Evolutionary conservation across 2,113 vertebrate species (phyloP).

Genomic region (Cyprinodon tularosa): DNA sequence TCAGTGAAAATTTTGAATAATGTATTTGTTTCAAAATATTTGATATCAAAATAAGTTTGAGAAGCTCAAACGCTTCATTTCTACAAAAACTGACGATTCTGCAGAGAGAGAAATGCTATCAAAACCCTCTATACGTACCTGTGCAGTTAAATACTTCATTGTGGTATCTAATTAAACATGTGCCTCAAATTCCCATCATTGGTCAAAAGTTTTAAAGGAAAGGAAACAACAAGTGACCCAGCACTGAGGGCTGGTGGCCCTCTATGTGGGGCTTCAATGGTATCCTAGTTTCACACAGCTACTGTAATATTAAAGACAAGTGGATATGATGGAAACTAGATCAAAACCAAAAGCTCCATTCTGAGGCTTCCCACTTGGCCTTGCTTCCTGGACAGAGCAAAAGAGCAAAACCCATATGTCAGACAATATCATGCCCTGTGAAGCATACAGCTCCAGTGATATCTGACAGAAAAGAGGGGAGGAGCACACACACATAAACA

Average conservation of each 20-base stretch:
- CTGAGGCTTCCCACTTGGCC: conserved; percentile 64
- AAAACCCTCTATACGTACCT: neutral
- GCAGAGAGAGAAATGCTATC: neutral
- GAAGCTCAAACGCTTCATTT: too few relatives aligned
- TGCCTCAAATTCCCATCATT: conserved; percentile 15
- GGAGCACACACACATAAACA: conserved; percentile 23
- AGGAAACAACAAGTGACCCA: conserved; percentile 42
- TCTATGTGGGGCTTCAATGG: conserved; percentile 33
- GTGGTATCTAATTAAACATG: conserved; percentile 10
- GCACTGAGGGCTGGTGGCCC: conserved; percentile 40
- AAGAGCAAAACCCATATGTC: conserved; percentile 76
- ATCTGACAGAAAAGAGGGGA: conserved; percentile 42
- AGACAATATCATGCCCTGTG: conserved; percentile 71
- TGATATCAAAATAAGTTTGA: too few relatives aligned
- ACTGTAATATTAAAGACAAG: conserved; percentile 60
- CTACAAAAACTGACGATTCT: neutral
- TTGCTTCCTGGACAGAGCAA: conserved; percentile 72
- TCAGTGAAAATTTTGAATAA: too few relatives aligned
- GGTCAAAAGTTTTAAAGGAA: conserved; percentile 46
- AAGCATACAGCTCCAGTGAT: conserved; percentile 68
- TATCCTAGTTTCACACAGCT: conserved; percentile 58
- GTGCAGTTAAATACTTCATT: conserved; percentile 31
- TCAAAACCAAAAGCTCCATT: conserved; percentile 56
- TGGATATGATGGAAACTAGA: conserved; percentile 54
- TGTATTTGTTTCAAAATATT: too few relatives aligned